Base-by-base conservation (phyloP, 2,113 vertebrate species). In the Trachemys scripta region DNA sequence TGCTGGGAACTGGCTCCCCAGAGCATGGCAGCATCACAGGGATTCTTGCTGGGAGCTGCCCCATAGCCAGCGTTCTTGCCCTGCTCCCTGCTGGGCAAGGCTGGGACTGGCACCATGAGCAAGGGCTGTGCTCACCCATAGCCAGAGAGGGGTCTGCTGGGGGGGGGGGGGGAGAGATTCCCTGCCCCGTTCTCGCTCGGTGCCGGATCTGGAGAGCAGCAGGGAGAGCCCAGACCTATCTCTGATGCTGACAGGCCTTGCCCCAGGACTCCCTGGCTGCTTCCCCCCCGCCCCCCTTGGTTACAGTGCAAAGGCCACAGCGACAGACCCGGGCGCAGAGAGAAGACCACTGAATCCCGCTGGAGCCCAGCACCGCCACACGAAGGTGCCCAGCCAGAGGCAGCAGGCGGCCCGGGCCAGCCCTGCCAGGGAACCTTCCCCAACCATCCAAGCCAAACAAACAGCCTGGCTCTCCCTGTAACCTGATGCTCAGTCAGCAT, bases 291-390 rank as follows among this genome's bases (percentile, higher is more conserved):
- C 10, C 31, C 62, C 89, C 90, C 85, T 47, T 90, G 90, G 81
- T 86, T 95, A 95, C 88, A 92, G 97, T 76, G 89, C 96, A 97
- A 97, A 97, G 96, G 94, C 89, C 94, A 0, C 19, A 0, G 0
- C 51, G n/a, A 42, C 42, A 57, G 16, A 42, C 31, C 62, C 2
- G 62, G 31, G 35, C 9, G 3, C 29, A 62, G 27, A 62, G 57
- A 29, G 59, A 7, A 1, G 19, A 54, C 19, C 53, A 7, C 20
- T 8, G 35, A 69, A 35, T 35, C 35, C 8, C 3, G 8, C 31
- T 17, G 16, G 35, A n/a, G 62, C 31, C 2, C 31, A 19, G 62
- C 35, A 17, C 62, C 16, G 35, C 24, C 51, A 81, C 79, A 19
- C 0, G 0, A 86, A 59, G 54, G 20, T 8, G 29, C 25, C 85